Percentiles rank a stretch among this genome's conserved stretches.
Evolutionary conservation across 2,888 invertebrate genomes (phyloP).

Genomic region (Tinea pellionella): DNA sequence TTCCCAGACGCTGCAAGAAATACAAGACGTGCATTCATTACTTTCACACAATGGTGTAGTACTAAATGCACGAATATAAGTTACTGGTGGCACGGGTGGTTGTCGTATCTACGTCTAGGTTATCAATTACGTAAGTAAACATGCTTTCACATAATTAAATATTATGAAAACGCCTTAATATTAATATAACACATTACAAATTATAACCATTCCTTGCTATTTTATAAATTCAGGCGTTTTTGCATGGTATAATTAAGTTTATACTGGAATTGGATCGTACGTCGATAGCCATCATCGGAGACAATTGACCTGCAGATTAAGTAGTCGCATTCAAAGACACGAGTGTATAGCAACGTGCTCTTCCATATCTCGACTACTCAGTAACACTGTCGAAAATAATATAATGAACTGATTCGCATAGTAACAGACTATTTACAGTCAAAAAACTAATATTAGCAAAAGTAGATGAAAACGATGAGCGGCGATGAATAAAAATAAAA

Average conservation of each 20-base stretch:
- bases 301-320: too few relatives aligned
- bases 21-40: not conserved
- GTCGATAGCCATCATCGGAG: too few relatives aligned
- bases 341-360: too few relatives aligned
- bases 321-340: too few relatives aligned
- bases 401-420: too few relatives aligned
- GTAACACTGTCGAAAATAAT: too few relatives aligned
- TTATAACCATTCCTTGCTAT: not conserved
- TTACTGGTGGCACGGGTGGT: not conserved
- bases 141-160: not conserved
- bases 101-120: not conserved
- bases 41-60: not conserved
- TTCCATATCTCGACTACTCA: too few relatives aligned
- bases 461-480: not conserved
- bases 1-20: not conserved
- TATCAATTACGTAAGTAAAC: not conserved
- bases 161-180: too few relatives aligned
- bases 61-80: not conserved
- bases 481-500: not conserved
- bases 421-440: too few relatives aligned
- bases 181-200: too few relatives aligned
- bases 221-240: not conserved
- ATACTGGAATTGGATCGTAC: too few relatives aligned
- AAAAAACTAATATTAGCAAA: not conserved
- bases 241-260: too few relatives aligned